Conservation (phyloP, 2,888 invertebrate species). For the Gerris lacustris region DNA sequence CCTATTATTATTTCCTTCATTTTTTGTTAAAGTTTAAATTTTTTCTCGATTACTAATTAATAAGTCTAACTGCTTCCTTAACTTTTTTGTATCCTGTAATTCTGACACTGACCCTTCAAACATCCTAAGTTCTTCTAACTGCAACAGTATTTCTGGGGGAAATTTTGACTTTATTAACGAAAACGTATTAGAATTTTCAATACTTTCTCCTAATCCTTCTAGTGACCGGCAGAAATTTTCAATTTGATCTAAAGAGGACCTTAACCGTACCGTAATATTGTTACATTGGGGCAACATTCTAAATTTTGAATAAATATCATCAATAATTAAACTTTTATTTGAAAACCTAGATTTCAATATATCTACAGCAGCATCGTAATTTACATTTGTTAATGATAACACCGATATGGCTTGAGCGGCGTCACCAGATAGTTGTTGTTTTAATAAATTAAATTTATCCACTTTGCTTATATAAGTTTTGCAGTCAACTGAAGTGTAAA, state of each 20-base stretch:
- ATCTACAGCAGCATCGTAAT: not conserved
- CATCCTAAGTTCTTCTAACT: not conserved
- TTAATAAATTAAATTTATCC: not conserved
- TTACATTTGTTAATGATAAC: not conserved
- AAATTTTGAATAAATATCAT: not conserved
- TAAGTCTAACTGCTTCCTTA: not conserved
- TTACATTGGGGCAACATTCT: not conserved
- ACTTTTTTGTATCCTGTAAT: not conserved
- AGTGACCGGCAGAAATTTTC: not conserved
- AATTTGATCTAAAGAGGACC: not conserved
- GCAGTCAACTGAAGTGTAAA: not conserved
- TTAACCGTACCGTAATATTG: not conserved
- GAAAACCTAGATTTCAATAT: not conserved
- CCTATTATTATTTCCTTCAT: no score
- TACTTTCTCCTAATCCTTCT: not conserved
- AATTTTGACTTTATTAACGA: not conserved
- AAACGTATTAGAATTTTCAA: not conserved
- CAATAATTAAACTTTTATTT: no score
- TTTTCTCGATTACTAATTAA: not conserved
- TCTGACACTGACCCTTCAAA: not conserved
- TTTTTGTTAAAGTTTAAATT: not conserved
- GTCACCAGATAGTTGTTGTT: not conserved
- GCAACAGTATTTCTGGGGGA: not conserved
- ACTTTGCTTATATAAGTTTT: not conserved
- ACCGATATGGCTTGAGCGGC: not conserved